phyloP scores from a whole-genome alignment of 2,888 invertebrate species.

The Eupithecia vulgata region DNA sequence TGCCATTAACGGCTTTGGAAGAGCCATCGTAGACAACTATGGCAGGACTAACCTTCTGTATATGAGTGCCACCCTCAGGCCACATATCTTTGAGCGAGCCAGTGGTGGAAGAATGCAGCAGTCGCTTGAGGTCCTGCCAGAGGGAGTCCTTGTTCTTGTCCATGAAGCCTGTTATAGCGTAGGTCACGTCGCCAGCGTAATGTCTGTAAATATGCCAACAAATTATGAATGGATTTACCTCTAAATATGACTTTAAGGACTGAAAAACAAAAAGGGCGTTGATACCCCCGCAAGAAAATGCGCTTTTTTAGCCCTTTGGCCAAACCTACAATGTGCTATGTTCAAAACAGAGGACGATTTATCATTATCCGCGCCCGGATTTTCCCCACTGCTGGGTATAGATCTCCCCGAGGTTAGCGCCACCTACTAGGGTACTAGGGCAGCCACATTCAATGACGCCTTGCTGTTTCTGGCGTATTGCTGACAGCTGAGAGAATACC shows the following conservation, averaged over 20 bases:
- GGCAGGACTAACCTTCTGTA: conserved; percentile 84
- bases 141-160: conserved; percentile 99
- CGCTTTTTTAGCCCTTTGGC: not conserved
- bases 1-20: no score
- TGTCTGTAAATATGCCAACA: conserved; percentile 82
- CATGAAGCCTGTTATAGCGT: conserved; percentile 94
- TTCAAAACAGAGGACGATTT: not conserved
- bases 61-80: conserved; percentile 97
- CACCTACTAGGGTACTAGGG: no score
- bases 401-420: not conserved
- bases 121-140: conserved; percentile 97
- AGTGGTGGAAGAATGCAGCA: conserved; percentile 93
- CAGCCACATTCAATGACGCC: no score
- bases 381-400: not conserved
- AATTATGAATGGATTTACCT: not conserved
- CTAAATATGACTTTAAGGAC: not conserved
- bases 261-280: not conserved
- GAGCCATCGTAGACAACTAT: not conserved
- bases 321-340: not conserved
- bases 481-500: conserved; percentile 49
- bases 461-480: not conserved
- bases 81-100: conserved; percentile 93
- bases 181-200: conserved; percentile 98
- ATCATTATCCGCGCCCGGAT: not conserved
- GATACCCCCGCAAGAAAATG: no score